Conservation (phyloP, 1,140 invertebrate species). For the Drosophila azteca region DNA sequence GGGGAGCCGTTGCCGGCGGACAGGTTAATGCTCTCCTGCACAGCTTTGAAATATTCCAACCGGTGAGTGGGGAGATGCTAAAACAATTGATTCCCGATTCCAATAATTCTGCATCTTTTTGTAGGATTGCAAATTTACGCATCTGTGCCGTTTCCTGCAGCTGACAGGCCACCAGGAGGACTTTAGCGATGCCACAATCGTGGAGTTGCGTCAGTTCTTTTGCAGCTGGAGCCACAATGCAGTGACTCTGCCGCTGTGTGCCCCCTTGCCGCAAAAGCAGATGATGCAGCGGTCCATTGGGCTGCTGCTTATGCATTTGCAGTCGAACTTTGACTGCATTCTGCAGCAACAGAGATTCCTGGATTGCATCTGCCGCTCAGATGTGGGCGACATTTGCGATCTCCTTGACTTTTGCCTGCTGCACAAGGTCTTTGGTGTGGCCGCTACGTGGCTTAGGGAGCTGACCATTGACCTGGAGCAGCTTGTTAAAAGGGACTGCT, state of each 20-base stretch:
- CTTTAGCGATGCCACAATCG: constrained; percentile 66
- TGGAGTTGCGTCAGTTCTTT: constrained; percentile 71
- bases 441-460: constrained; percentile 52
- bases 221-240: constrained; percentile 70
- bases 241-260: constrained; percentile 62
- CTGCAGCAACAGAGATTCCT: constrained; percentile 72
- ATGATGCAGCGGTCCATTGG: constrained; percentile 69
- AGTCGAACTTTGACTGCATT: constrained; percentile 68
- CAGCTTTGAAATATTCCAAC: constrained; percentile 86
- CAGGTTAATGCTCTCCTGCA: constrained; percentile 84
- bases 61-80: constrained; percentile 31
- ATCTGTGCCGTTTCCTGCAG: constrained; percentile 69
- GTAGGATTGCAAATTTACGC: constrained; percentile 59
- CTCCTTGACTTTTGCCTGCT: constrained; percentile 74
- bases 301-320: constrained; percentile 62
- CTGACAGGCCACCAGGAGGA: constrained; percentile 58
- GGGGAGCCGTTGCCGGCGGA: constrained; percentile 80
- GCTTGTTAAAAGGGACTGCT: constrained; percentile 49
- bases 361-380: constrained; percentile 72
- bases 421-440: constrained; percentile 64
- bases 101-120: not conserved
- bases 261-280: constrained; percentile 39
- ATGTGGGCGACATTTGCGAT: constrained; percentile 77
- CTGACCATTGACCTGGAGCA: constrained; percentile 60
- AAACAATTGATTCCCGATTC: not conserved